A percentile compares a stretch with the other conserved stretches of the same genome.
These are phyloP conservation scores for Belgica antarctica DNA, from an alignment of 2,888 invertebrate species.

Conservation along the genomic window DNA sequence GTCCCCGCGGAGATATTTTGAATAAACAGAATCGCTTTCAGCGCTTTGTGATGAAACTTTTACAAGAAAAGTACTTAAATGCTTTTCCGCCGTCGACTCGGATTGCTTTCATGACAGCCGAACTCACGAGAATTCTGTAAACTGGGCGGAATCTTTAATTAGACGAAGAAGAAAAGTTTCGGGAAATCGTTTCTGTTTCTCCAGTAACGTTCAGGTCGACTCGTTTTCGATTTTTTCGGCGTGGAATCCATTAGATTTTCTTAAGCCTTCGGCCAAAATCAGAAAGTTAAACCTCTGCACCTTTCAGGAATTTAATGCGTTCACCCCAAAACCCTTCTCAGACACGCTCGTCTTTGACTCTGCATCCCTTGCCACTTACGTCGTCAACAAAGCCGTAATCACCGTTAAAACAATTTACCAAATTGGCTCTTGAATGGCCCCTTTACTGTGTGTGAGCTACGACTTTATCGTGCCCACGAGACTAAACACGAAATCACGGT, in stretches of 20 bases:
- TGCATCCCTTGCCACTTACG: too few relatives aligned
- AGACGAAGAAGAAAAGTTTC: background rate
- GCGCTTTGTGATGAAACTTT: constrained; percentile 21
- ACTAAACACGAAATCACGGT: constrained; percentile 27
- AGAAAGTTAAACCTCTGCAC: constrained; percentile 11
- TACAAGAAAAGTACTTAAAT: background rate
- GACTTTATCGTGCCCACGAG: constrained; percentile 12
- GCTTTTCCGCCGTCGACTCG: too few relatives aligned
- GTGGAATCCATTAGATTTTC: background rate
- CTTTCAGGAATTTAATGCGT: constrained; percentile 13
- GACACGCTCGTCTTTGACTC: background rate
- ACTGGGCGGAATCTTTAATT: constrained; percentile 13
- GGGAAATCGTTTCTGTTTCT: too few relatives aligned
- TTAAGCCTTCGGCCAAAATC: background rate
- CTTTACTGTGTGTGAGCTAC: constrained; percentile 1
- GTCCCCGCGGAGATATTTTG: constrained; percentile 23
- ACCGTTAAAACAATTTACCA: constrained; percentile 39
- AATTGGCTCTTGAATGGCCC: constrained; percentile 30
- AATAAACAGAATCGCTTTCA: constrained; percentile 22
- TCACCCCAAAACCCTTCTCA: constrained; percentile 4
- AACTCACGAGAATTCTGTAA: background rate
- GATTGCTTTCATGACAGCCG: background rate
- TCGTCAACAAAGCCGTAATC: constrained; percentile 26
- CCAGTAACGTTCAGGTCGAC: too few relatives aligned
- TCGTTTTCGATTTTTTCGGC: too few relatives aligned